Percentiles rank a stretch among this genome's conserved stretches.
These are phyloP conservation scores for Manduca sexta DNA, from an alignment of 1,140 invertebrate genomes.

Conservation along the genomic window DNA sequence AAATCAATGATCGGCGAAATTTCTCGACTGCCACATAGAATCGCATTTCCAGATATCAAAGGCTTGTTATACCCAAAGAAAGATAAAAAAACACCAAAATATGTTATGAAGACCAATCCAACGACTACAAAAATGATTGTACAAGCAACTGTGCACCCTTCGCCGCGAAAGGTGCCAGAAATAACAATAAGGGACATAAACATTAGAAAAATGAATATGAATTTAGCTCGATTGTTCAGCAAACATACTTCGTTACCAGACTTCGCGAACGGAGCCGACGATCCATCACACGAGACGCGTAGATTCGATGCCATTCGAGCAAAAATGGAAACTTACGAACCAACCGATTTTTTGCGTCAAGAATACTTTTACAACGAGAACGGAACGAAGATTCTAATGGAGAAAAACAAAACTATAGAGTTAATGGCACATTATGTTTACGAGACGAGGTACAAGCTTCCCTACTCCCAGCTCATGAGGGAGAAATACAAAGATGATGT, in stretches of 20 bases:
- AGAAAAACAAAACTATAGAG: conserved; percentile 16
- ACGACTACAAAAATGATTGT: conserved; percentile 1
- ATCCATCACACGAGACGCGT: conserved; percentile 17
- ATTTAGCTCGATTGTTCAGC: conserved; percentile 16
- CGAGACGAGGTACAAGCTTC: conserved; percentile 25
- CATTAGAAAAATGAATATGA: conserved; percentile 9
- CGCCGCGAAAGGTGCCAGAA: not conserved
- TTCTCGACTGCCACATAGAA: conserved; percentile 8
- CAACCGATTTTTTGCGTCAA: conserved; percentile 4
- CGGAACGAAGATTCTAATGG: not conserved
- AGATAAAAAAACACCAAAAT: not conserved
- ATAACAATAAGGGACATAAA: conserved; percentile 14
- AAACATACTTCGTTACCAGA: conserved; percentile 11
- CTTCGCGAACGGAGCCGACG: conserved; percentile 16
- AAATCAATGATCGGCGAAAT: conserved; percentile 11
- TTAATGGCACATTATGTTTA: conserved; percentile 37
- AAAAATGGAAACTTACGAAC: not conserved
- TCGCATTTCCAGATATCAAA: not conserved
- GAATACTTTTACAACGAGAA: conserved; percentile 11
- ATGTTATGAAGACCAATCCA: not conserved
- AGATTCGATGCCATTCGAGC: conserved; percentile 18
- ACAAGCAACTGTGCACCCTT: conserved; percentile 2
- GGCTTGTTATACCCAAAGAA: too few relatives aligned
- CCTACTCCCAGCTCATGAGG: conserved; percentile 25
- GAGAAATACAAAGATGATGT: conserved; percentile 20